These are phyloP conservation scores for Lichenostomus cassidix DNA, from an alignment of 2,113 vertebrate genomes.

Conservation along the genomic window DNA sequence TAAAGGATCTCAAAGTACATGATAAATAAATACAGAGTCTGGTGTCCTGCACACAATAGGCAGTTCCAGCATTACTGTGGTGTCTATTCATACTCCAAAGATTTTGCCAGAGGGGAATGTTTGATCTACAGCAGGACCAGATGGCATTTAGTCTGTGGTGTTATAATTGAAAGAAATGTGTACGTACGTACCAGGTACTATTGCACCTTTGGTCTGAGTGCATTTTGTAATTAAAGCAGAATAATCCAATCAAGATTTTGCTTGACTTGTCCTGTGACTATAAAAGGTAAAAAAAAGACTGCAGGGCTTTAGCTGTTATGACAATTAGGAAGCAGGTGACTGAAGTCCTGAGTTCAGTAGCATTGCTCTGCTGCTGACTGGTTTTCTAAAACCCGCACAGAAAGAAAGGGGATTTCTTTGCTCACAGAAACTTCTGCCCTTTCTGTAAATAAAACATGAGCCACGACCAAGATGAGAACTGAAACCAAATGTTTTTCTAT, in stretches of 20 bases:
- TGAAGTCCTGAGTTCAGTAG: neutral
- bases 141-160: neutral
- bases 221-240: slow-evolving; percentile 47
- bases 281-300: slow-evolving; percentile 26
- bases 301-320: neutral
- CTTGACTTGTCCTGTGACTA: slow-evolving; percentile 22
- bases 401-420: neutral
- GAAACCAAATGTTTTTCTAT: slow-evolving; percentile 25
- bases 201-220: neutral
- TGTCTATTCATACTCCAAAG: neutral
- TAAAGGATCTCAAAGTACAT: neutral
- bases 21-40: neutral
- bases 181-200: neutral
- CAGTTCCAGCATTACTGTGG: neutral
- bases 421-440: neutral
- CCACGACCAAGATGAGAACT: neutral
- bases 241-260: slow-evolving; percentile 36
- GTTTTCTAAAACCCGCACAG: neutral
- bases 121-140: neutral
- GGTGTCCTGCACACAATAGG: neutral
- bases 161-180: neutral
- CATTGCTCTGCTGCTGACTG: neutral
- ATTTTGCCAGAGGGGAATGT: neutral
- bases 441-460: slow-evolving; percentile 23
- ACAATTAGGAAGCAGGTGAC: neutral